Base-by-base conservation (phyloP, 2,888 invertebrate genomes). In the Plebejus argus region DNA sequence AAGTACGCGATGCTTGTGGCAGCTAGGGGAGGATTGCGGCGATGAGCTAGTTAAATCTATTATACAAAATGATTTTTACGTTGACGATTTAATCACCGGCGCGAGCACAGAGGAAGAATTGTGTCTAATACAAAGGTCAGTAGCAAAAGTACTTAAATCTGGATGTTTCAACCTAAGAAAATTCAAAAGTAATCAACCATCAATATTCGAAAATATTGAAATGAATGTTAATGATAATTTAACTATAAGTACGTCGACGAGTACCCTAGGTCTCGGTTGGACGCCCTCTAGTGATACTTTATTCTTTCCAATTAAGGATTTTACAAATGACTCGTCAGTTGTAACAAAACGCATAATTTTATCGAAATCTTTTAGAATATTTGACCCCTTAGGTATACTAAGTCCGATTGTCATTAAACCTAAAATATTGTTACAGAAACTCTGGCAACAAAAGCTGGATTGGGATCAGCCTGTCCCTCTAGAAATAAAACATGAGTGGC, bases 11-110 rank as follows among this genome's bases (percentile, higher is more conserved):
- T 84, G 84, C 76, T 23, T 85, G 0, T 81, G 79, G 82, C 84
- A 85, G 53, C 6, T 84, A 5, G 83, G 83, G 0, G 81, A 83
- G 28, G 83, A 84, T 23, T 78, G 78, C 28, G 76, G 77, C 8
- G 83, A 83, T 45, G 28, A 77, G 0, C 5, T 76, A 0, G 83
- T 83, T 8, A 82, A 82, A 78, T 76, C 33, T 12, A 82, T 84
- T 0, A 83, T 84, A 2, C 80, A 84, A 80, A 79, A 79, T 0
- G 83, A 84, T 76, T 83, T 83, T 66, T 82, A 79, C 10, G 81
- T 83, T 0, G 83, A 85, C 76, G 83, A 84, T 72, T 10, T 84
- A 0, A 79, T 83, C 7, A 83, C 82, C 0, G 83, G 83, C 0
- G 28, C 76, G 18, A 61, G 83, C 58, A 56, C 33, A 61, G 78